Conservation (phyloP, 2,797 vertebrate genomes). For the Sebastes baramenuke region DNA sequence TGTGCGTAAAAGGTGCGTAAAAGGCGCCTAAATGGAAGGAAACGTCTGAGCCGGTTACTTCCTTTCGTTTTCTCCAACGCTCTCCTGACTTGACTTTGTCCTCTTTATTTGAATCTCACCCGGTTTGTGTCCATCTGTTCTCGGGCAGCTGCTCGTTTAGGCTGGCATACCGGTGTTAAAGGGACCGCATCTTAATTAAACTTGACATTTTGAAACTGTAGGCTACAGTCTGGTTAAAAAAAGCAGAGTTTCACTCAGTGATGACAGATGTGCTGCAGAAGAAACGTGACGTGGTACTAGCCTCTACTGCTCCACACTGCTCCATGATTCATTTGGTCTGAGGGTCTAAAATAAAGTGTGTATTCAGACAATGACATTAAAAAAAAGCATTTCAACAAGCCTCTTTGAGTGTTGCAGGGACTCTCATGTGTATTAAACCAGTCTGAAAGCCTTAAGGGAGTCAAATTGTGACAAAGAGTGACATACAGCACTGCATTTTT, state of each 20-base stretch:
- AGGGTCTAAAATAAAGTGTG: not conserved
- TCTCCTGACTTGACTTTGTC: not conserved
- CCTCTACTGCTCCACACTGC: not conserved
- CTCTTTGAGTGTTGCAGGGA: too few relatives aligned
- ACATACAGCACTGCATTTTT: not conserved
- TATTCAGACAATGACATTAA: not conserved
- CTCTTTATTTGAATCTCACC: constrained; percentile 25
- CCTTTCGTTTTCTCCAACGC: not conserved
- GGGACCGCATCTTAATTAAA: not conserved
- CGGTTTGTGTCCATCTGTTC: not conserved
- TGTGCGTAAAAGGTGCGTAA: not conserved
- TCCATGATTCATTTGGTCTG: not conserved
- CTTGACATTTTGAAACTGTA: not conserved
- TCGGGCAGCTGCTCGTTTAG: not conserved
- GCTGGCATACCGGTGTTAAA: constrained; percentile 18
- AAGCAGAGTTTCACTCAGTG: not conserved
- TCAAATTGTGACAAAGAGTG: not conserved
- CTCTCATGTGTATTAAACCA: not conserved
- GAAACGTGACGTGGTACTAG: constrained; percentile 1
- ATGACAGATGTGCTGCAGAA: not conserved
- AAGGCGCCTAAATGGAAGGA: constrained; percentile 1
- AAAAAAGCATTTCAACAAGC: not conserved
- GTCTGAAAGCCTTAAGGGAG: not conserved
- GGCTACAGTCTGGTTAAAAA: not conserved
- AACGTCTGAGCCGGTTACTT: not conserved